Evolutionary conservation across 2,888 invertebrate species (phyloP).

Genomic region (Gisinianus flammeolus): DNA sequence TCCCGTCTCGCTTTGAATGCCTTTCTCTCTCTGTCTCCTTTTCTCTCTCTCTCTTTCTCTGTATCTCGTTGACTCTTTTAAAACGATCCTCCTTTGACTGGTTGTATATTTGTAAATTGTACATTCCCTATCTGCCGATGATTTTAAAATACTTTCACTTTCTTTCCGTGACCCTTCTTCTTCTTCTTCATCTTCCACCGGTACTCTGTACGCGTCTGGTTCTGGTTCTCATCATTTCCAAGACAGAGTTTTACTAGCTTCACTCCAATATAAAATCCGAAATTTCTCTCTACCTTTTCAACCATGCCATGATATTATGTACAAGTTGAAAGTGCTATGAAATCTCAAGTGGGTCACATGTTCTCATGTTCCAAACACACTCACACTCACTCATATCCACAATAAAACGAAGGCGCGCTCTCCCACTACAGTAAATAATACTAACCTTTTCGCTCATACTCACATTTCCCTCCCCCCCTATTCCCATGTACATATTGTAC

Average conservation of each 20-base stretch:
- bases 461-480: background rate
- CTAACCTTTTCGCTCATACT: slow-evolving; percentile 1
- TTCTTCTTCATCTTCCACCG: background rate
- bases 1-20: background rate
- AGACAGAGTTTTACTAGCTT: no score
- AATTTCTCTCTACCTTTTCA: slow-evolving; percentile 25
- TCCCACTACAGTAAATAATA: slow-evolving; percentile 19
- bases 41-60: background rate
- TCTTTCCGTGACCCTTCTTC: background rate
- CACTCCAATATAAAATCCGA: slow-evolving; percentile 8
- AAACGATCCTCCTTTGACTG: no score
- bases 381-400: background rate
- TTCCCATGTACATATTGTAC: background rate
- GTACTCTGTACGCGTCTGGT: background rate
- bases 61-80: no score
- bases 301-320: slow-evolving; percentile 12
- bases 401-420: background rate
- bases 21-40: slow-evolving; percentile 11
- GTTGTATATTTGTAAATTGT: no score
- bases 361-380: slow-evolving; percentile 10
- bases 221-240: background rate
- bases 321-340: background rate
- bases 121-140: no score
- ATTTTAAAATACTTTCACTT: no score
- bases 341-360: slow-evolving; percentile 34